phyloP scores from a whole-genome alignment of 2,888 invertebrate species.

The Tenthredo livida region DNA sequence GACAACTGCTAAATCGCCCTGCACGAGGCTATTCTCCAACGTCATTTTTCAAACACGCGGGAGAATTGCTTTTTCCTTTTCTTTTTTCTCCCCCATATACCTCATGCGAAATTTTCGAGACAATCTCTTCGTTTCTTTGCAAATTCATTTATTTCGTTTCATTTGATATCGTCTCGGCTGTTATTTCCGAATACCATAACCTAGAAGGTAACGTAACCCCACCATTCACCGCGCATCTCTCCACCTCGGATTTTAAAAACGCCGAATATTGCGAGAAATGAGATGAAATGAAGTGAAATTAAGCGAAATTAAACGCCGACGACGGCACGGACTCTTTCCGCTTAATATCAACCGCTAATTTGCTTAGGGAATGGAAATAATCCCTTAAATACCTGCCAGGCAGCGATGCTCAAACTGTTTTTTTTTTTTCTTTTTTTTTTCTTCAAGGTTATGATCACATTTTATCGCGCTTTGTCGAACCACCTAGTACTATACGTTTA shows the following conservation, averaged over 20 bases:
- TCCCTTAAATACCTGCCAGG: constrained; percentile 15
- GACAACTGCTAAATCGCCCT: constrained; percentile 48
- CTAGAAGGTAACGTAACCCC: neutral
- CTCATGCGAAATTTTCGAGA: neutral
- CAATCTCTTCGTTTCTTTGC: neutral
- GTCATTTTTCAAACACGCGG: constrained; percentile 28
- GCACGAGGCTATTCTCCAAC: constrained; percentile 13
- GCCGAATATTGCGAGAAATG: neutral
- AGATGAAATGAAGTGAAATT: constrained; percentile 5
- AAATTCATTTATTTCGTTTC: neutral
- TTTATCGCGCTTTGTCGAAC: neutral
- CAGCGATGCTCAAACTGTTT: neutral
- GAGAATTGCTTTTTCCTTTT: neutral
- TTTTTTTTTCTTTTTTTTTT: neutral
- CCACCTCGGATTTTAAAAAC: neutral
- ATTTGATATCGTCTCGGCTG: neutral
- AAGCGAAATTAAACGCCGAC: constrained; percentile 19
- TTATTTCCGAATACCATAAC: neutral
- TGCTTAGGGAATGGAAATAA: constrained; percentile 1
- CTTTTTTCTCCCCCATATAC: neutral
- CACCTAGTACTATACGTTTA: neutral
- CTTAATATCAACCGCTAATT: constrained; percentile 21
- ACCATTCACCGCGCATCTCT: neutral
- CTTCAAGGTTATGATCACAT: neutral
- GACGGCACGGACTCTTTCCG: neutral